Base-by-base conservation (phyloP, 2,888 invertebrate species). In the Lasioglossum figueresi region DNA sequence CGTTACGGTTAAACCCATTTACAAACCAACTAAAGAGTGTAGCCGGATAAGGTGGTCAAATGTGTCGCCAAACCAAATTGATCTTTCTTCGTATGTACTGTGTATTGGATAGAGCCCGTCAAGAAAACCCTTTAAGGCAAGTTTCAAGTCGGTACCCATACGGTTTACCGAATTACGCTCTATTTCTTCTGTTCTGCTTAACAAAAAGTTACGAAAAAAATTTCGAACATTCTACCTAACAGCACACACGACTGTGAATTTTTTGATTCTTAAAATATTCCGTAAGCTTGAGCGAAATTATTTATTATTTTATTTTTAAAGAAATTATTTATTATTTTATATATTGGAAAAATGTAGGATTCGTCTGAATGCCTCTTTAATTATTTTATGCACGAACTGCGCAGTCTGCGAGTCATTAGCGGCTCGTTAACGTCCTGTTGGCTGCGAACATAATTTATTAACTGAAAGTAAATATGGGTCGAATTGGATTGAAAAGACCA, bases 371-470 rank as follows among this genome's bases (percentile, higher is more conserved):
- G 16, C 27, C 2, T 2, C 16, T 16, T 2, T 4, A 31, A 16
- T 16, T 31, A 6, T 31, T 31, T 31, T 2, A 16, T 12, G 31
- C 63, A 5, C 19, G 16, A 31, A 8, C 31, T 63, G 16, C 31
- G 2, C 16, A 63, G 31, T 16, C 63, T 19, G 63, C 8, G 31
- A 31, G 19, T 34, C 63, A 31, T 63, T 34, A 63, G 16, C 31
- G 63, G 34, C 31, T 63, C 63, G 8, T 63, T 19, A 63, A 31
- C 12, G 63, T 8, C 19, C 31, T 6, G 8, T 31, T 63, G 19
- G 31, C 63, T 63, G 16, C 8, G 19, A 63, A 63, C 63, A 63
- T 63, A 63, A 63, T 63, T 63, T 63, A 34, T 63, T 63, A 63
- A 63, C 63, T 8, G 34, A 63, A 63, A 19, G 16, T 63, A 63